These are phyloP conservation scores for Hylaeus volcanicus DNA, from an alignment of 1,140 invertebrate species.

Conservation along the genomic window DNA sequence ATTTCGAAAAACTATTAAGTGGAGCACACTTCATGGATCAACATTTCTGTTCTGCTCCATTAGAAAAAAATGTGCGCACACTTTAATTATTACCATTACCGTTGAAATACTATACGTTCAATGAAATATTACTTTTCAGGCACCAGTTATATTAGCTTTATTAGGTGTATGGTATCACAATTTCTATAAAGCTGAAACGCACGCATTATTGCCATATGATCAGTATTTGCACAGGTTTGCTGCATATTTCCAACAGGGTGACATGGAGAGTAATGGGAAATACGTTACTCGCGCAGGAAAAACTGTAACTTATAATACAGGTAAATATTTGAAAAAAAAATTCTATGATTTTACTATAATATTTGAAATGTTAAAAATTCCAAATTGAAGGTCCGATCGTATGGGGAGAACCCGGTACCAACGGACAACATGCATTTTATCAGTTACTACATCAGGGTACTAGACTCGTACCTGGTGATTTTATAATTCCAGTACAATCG, in stretches of 20 bases:
- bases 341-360: constrained; percentile 16
- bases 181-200: constrained; percentile 97
- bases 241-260: constrained; percentile 99
- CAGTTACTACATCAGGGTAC: constrained; percentile 96
- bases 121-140: constrained; percentile 81
- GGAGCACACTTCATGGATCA: constrained; percentile 97
- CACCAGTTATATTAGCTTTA: constrained; percentile 95
- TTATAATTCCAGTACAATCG: constrained; percentile 95
- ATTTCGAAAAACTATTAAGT: constrained; percentile 95
- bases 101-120: neutral
- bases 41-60: constrained; percentile 92
- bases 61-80: constrained; percentile 95
- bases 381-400: constrained; percentile 82
- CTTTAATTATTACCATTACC: neutral
- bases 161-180: constrained; percentile 98
- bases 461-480: constrained; percentile 97
- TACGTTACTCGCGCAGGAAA: constrained; percentile 91
- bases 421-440: constrained; percentile 99
- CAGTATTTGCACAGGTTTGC: constrained; percentile 99
- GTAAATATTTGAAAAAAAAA: constrained; percentile 73
- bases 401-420: constrained; percentile 98
- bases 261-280: constrained; percentile 99
- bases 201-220: constrained; percentile 98
- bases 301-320: constrained; percentile 90
- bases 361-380: constrained; percentile 7